Percentiles rank a stretch among this genome's conserved stretches.
Evolutionary conservation across 2,113 vertebrate genomes (phyloP).

Genomic region (Smithornis capensis): DNA sequence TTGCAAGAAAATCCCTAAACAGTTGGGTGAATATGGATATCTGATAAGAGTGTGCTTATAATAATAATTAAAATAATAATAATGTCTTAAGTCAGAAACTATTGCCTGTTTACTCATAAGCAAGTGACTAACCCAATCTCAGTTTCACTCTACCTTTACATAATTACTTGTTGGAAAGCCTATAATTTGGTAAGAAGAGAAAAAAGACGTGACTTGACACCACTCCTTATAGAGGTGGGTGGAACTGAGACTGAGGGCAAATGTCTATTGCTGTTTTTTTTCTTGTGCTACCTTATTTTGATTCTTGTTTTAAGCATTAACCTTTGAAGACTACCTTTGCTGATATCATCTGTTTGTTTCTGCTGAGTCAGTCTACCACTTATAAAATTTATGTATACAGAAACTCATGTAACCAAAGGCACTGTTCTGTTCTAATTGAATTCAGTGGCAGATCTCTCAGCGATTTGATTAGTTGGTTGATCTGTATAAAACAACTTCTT

Average conservation of each 20-base stretch:
- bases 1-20: not conserved
- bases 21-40: not conserved
- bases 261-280: slow-evolving; percentile 26
- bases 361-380: slow-evolving; percentile 61
- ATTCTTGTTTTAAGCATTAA: slow-evolving; percentile 45
- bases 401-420: slow-evolving; percentile 62
- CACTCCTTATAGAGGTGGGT: slow-evolving; percentile 28
- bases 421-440: slow-evolving; percentile 61
- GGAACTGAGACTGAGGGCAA: slow-evolving; percentile 55
- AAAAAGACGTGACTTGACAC: slow-evolving; percentile 52
- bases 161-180: slow-evolving; percentile 45
- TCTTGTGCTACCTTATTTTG: slow-evolving; percentile 52
- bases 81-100: not conserved
- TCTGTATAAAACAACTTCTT: slow-evolving; percentile 19
- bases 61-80: slow-evolving; percentile 13
- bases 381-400: slow-evolving; percentile 57
- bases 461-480: slow-evolving; percentile 32
- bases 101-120: slow-evolving; percentile 52
- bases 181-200: slow-evolving; percentile 52
- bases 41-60: not conserved
- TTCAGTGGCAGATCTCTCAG: slow-evolving; percentile 27
- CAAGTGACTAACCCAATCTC: slow-evolving; percentile 45
- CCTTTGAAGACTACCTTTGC: slow-evolving; percentile 68
- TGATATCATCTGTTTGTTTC: slow-evolving; percentile 69
- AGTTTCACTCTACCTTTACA: slow-evolving; percentile 12